Percentiles rank a stretch among this genome's conserved stretches.
Evolutionary conservation across 2,888 invertebrate species (phyloP).

Genomic region (Sisyra nigra): DNA sequence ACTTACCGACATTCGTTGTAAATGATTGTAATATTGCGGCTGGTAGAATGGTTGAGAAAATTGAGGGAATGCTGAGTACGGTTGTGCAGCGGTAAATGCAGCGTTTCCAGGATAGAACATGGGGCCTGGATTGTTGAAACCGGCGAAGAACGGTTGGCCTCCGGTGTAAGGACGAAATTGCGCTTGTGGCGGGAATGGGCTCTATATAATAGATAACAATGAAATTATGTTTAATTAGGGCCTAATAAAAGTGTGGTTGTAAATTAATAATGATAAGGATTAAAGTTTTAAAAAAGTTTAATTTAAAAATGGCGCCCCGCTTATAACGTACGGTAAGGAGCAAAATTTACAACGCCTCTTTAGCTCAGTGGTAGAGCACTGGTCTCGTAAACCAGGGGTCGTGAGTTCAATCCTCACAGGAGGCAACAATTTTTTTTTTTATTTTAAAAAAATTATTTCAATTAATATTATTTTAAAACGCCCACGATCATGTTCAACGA

Average conservation of each 20-base stretch:
- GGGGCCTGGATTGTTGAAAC: constrained; percentile 27
- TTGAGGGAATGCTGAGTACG: constrained; percentile 27
- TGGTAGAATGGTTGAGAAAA: constrained; percentile 27
- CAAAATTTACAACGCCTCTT: constrained; percentile 35
- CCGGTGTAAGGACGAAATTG: constrained; percentile 33
- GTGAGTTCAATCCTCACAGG: constrained; percentile 72
- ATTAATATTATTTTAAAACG: too few relatives aligned
- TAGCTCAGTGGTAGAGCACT: constrained; percentile 74
- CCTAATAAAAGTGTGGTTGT: too few relatives aligned
- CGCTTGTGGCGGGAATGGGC: constrained; percentile 14
- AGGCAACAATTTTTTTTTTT: constrained; percentile 29
- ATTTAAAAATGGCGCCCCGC: too few relatives aligned
- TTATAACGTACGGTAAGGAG: too few relatives aligned
- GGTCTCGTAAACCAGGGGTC: constrained; percentile 75
- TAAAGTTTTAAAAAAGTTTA: too few relatives aligned
- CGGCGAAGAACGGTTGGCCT: constrained; percentile 30
- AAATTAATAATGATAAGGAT: too few relatives aligned
- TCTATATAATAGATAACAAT: constrained; percentile 4
- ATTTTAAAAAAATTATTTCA: too few relatives aligned
- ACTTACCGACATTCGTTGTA: constrained; percentile 39
- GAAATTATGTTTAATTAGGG: too few relatives aligned
- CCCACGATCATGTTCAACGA: too few relatives aligned
- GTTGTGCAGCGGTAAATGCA: constrained; percentile 18
- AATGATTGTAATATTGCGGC: constrained; percentile 22
- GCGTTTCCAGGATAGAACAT: constrained; percentile 25